Evolutionary conservation across 2,113 vertebrate species (phyloP).

Genomic region (Psittacus erithacus): DNA sequence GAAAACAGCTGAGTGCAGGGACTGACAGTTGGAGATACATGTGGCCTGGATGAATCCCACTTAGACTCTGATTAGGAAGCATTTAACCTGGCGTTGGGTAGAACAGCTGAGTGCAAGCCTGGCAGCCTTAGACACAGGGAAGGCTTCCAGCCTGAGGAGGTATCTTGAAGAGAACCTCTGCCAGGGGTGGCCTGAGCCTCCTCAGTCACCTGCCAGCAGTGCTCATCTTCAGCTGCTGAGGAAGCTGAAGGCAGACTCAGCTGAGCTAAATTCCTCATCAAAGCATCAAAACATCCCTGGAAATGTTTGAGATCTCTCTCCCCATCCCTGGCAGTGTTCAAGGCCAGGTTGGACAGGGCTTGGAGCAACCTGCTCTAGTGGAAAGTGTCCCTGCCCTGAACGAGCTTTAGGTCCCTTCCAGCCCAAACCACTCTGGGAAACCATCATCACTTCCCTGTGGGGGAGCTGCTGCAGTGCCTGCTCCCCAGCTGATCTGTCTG

Average conservation of each 20-base stretch:
- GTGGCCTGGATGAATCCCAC: fast-evolving
- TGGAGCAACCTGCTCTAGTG: not conserved
- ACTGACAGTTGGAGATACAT: fast-evolving
- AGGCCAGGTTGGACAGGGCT: not conserved
- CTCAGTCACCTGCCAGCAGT: not conserved
- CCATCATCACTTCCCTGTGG: not conserved
- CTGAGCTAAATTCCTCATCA: not conserved
- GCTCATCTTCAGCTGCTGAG: not conserved
- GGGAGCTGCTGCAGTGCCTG: not conserved
- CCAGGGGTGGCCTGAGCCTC: not conserved
- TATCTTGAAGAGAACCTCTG: not conserved
- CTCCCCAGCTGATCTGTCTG: not conserved
- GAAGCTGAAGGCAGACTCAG: not conserved
- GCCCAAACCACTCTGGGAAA: not conserved
- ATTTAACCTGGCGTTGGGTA: not conserved
- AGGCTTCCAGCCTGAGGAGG: not conserved
- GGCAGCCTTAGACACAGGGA: not conserved
- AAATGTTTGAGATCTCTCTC: too few relatives aligned
- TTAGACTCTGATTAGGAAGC: not conserved
- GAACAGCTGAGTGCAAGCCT: not conserved
- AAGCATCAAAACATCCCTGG: not conserved
- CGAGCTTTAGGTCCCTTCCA: not conserved
- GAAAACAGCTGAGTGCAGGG: too few relatives aligned
- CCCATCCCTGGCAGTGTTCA: not conserved
- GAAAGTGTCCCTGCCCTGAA: not conserved